phyloP scores from a whole-genome alignment of 2,888 invertebrate species.

The Cremastinae sp. region DNA sequence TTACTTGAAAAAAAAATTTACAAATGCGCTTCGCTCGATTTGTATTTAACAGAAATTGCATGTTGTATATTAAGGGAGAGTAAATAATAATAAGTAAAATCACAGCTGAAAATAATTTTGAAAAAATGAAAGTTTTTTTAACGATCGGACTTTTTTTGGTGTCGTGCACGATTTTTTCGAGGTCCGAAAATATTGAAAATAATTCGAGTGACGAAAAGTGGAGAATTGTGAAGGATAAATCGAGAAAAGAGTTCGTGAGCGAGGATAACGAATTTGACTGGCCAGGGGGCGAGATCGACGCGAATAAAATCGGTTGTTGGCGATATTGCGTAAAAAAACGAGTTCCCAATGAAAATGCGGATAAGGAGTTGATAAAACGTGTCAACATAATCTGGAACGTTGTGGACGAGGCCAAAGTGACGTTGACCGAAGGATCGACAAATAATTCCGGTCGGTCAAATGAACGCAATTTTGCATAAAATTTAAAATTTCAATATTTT shows the following conservation, averaged over 20 bases:
- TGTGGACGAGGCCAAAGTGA: conserved; percentile 31
- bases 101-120: background rate
- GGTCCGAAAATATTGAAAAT: background rate
- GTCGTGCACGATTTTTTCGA: conserved; percentile 28
- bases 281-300: conserved; percentile 23
- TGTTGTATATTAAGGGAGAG: background rate
- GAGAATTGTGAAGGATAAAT: conserved; percentile 20
- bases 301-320: conserved; percentile 41
- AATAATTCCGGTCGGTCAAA: conserved; percentile 36
- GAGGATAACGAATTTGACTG: conserved; percentile 27
- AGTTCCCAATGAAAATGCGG: background rate
- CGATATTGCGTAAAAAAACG: conserved; percentile 43
- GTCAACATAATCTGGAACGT: conserved; percentile 57
- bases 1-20: background rate
- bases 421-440: conserved; percentile 32
- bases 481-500: conserved; percentile 4
- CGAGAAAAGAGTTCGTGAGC: background rate
- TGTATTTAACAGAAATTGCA: background rate
- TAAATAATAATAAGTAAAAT: background rate
- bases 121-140: conserved; percentile 11
- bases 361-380: conserved; percentile 32
- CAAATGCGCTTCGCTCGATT: background rate
- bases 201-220: conserved; percentile 8
- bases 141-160: conserved; percentile 31
- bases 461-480: background rate